These are phyloP conservation scores for Gymnoscopelus microlampas DNA, from an alignment of 2,797 vertebrate genomes.

Conservation along the genomic window DNA sequence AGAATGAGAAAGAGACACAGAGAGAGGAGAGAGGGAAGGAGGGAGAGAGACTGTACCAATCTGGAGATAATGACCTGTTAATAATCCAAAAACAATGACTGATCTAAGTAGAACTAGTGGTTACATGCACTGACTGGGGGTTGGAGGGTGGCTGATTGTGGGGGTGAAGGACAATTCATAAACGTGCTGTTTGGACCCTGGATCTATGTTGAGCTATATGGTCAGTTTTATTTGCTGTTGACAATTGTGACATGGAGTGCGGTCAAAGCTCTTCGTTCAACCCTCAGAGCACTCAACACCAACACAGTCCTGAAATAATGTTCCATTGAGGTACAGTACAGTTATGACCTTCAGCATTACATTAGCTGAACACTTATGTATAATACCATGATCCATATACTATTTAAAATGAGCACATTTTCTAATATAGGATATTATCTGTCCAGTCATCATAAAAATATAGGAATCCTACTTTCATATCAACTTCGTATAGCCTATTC, in stretches of 20 bases:
- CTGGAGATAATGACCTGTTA: slow-evolving; percentile 9
- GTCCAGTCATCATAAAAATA: slow-evolving; percentile 41
- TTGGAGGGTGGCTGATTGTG: neutral
- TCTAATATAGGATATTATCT: slow-evolving; percentile 50
- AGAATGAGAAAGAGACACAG: slow-evolving; percentile 4
- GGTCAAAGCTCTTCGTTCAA: no score
- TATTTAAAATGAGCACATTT: slow-evolving; percentile 28
- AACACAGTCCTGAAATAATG: no score
- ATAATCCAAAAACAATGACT: slow-evolving; percentile 10
- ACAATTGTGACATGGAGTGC: no score
- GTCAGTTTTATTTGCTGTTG: no score
- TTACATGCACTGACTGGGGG: neutral
- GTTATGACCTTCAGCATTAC: slow-evolving; percentile 15
- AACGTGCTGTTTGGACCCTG: neutral
- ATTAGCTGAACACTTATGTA: slow-evolving; percentile 2
- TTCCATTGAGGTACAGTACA: neutral
- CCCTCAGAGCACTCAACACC: no score
- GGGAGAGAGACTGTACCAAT: neutral
- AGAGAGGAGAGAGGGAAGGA: neutral
- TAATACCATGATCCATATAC: slow-evolving; percentile 29
- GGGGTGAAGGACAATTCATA: neutral
- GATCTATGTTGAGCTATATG: no score
- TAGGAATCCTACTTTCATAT: neutral
- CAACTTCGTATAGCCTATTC: no score
- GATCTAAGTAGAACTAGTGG: slow-evolving; percentile 18